Conservation (phyloP, 2,888 invertebrate genomes). For the Argyresthia albistria region DNA sequence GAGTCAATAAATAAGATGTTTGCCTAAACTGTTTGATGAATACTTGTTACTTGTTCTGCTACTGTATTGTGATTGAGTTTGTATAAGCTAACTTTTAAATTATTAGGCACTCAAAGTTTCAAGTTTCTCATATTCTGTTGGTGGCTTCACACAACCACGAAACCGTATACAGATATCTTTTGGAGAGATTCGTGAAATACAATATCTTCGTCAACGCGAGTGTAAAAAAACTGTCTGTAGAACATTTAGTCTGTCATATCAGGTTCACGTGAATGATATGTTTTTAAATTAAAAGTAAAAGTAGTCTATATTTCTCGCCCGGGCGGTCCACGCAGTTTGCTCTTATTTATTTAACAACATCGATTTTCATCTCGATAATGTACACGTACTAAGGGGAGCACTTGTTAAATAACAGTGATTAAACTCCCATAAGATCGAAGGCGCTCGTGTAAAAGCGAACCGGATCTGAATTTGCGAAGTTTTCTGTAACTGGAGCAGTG, state of each 20-base stretch:
- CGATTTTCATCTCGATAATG: conserved; percentile 24
- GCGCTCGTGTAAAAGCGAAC: conserved; percentile 45
- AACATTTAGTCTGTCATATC: not conserved
- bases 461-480: conserved; percentile 60
- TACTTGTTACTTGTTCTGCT: too few species aligned
- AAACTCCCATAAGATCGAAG: conserved; percentile 57
- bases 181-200: not conserved
- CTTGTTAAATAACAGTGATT: conserved; percentile 41
- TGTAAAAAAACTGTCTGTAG: not conserved
- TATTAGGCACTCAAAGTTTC: too few species aligned
- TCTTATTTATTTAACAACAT: conserved; percentile 18
- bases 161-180: not conserved
- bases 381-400: conserved; percentile 15
- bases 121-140: not conserved
- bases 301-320: not conserved
- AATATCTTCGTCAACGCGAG: not conserved
- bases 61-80: too few species aligned
- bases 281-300: not conserved
- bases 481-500: conserved; percentile 66
- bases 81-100: too few species aligned
- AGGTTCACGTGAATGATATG: not conserved
- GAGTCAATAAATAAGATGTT: too few species aligned
- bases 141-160: not conserved
- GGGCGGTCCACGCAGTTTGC: conserved; percentile 1
- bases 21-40: too few species aligned